Evolutionary conservation across 2,797 vertebrate genomes (phyloP).

Genomic region (Gymnopithys bicolor): DNA sequence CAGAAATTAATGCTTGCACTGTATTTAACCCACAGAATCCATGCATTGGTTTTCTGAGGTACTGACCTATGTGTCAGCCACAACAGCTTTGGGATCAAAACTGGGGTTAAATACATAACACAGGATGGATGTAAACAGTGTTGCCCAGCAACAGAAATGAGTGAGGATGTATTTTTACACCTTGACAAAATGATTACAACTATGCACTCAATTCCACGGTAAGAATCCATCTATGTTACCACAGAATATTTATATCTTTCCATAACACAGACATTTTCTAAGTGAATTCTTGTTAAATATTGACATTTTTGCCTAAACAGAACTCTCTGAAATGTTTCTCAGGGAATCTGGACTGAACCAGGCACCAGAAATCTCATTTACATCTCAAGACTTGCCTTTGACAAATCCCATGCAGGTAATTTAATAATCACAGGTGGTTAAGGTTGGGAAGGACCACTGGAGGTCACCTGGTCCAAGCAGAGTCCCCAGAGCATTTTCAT

Average conservation of each 20-base stretch:
- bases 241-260: neutral
- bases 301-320: neutral
- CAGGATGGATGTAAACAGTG: neutral
- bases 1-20: neutral
- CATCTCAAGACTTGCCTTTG: neutral
- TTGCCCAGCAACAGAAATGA: slow-evolving; percentile 31
- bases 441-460: neutral
- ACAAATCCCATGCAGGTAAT: neutral
- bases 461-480: neutral
- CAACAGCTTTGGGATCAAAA: neutral
- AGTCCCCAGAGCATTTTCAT: neutral
- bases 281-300: slow-evolving; percentile 37
- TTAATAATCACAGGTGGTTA: neutral
- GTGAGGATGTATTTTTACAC: slow-evolving; percentile 21
- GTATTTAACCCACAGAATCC: neutral
- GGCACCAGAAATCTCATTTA: neutral
- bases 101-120: neutral
- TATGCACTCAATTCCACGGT: neutral
- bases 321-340: neutral
- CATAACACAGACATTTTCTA: neutral
- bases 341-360: neutral
- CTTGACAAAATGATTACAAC: slow-evolving; percentile 22
- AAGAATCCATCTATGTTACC: neutral
- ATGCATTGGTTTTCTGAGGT: neutral
- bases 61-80: neutral